phyloP scores from a whole-genome alignment of 1,140 invertebrate genomes.

The Drosophila persimilis region DNA sequence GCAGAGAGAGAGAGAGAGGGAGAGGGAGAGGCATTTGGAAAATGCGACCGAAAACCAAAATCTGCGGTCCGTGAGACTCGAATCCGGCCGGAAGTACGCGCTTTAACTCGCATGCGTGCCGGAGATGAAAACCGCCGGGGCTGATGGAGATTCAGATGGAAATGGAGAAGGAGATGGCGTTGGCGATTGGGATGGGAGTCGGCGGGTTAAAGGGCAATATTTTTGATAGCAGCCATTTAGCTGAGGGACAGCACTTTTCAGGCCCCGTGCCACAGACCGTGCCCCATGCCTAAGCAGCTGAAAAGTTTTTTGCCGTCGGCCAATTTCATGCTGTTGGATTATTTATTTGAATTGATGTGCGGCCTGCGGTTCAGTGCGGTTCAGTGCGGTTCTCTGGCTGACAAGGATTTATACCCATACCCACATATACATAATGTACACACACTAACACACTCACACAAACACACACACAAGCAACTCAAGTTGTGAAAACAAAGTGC shows the following conservation, averaged over 20 bases:
- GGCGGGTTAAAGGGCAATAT: constrained; percentile 47
- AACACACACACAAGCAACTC: not conserved
- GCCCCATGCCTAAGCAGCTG: constrained; percentile 35
- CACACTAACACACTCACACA: not conserved
- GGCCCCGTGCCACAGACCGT: constrained; percentile 2
- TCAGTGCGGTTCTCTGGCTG: constrained; percentile 12
- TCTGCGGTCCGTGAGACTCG: constrained; percentile 46
- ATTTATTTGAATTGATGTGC: constrained; percentile 80
- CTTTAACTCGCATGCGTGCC: constrained; percentile 64
- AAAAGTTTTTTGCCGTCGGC: constrained; percentile 67
- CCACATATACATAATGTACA: constrained; percentile 2
- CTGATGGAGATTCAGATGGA: not conserved
- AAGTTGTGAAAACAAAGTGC: not conserved
- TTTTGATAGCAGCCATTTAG: constrained; percentile 76
- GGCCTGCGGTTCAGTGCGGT: constrained; percentile 47
- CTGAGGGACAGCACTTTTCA: constrained; percentile 16
- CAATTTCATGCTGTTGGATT: constrained; percentile 78
- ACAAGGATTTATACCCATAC: constrained; percentile 42
- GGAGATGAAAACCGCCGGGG: constrained; percentile 19
- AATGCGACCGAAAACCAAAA: constrained; percentile 54
- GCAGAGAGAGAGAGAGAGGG: not conserved
- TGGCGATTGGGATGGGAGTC: not conserved
- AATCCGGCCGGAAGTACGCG: constrained; percentile 65
- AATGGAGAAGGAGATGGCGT: not conserved
- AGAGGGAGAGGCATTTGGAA: constrained; percentile 18